Base-by-base conservation (phyloP, 2,797 vertebrate species). In the Liparis tanakae region DNA sequence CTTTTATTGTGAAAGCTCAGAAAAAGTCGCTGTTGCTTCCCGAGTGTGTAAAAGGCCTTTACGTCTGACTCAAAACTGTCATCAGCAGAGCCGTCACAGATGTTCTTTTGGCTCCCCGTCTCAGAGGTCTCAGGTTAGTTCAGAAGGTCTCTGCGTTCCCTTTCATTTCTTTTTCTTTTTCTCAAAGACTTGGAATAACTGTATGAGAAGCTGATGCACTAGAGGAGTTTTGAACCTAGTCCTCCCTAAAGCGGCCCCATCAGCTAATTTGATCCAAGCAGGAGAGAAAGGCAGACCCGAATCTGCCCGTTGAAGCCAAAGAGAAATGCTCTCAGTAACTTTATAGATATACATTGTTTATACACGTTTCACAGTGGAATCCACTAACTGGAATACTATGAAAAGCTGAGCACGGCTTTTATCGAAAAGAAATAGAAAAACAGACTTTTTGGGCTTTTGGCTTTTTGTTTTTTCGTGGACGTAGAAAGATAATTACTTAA, bases 201-300 rank as follows among this genome's bases (percentile, higher is more conserved):
- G 33, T 51, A 62, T 41, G 63, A 78, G 67, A 79, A 81, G 37
- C 82, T 86, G 82, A 83, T 82, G 81, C 75, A 84, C 76, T 58
- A 72, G 62, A 68, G 12, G 18, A 58, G 50, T 75, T 81, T 69
- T 53, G 39, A 83, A 78, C 69, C 70, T 66, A 22, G 37, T 71
- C 64, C 51, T 81, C 88, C 90, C 77, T 67, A 37, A 83, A 46
- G 80, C 48, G 75, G 84, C 84, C 84, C 87, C 78, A 87, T 81
- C 63, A 66, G 63, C 80, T 82, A 85, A 88, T 88, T 82, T 79
- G 74, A 90, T 89, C 86, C 83, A 85, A 89, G 83, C 78, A 78
- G 62, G 68, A 85, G 79, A 80, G 77, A 83, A 74, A 85, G 81
- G 83, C 81, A 88, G 80, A 85, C 81, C 70, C 53, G 74, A 86